Evolutionary conservation across 2,797 vertebrate genomes (phyloP).

Genomic region (Pipistrellus nathusii): DNA sequence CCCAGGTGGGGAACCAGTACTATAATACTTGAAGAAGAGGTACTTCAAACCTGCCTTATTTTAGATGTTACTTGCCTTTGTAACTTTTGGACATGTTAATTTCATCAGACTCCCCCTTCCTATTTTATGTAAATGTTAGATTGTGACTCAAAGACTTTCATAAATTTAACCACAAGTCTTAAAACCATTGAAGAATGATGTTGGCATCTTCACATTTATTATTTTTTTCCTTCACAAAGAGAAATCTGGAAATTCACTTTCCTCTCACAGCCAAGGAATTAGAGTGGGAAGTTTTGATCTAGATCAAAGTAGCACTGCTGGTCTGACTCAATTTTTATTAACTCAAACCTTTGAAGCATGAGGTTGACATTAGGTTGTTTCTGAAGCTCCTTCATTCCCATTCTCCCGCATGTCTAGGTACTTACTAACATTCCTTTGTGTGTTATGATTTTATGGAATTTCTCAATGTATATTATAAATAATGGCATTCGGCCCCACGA

Average conservation of each 20-base stretch:
- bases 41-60: background rate
- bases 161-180: constrained; percentile 58
- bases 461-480: constrained; percentile 37
- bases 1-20: background rate
- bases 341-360: constrained; percentile 59
- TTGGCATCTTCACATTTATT: constrained; percentile 47
- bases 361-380: constrained; percentile 63
- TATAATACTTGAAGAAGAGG: background rate
- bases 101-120: background rate
- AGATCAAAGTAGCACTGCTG: constrained; percentile 58
- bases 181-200: constrained; percentile 55
- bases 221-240: constrained; percentile 60
- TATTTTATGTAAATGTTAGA: constrained; percentile 58
- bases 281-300: constrained; percentile 65
- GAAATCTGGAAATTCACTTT: constrained; percentile 71
- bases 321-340: constrained; percentile 60
- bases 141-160: constrained; percentile 39
- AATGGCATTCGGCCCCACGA: constrained; percentile 9
- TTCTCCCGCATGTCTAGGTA: constrained; percentile 17
- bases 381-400: background rate
- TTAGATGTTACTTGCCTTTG: constrained; percentile 57
- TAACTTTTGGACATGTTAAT: constrained; percentile 32
- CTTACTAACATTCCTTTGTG: background rate
- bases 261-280: constrained; percentile 52
- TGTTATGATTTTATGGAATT: constrained; percentile 49